phyloP scores from a whole-genome alignment of 1,140 invertebrate species.

The Polypedilum vanderplanki region DNA sequence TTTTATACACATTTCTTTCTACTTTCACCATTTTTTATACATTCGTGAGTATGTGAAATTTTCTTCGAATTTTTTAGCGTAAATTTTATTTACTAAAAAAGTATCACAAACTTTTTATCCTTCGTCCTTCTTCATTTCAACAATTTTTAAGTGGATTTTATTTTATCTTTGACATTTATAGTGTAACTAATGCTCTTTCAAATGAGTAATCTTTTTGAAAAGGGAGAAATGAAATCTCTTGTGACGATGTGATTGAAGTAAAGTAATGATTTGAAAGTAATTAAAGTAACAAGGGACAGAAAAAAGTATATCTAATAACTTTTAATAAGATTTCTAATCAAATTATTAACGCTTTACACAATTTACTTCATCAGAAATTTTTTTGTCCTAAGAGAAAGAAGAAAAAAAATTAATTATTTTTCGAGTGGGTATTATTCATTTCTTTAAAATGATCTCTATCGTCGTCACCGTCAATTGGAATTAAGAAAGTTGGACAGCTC shows the following conservation, averaged over 20 bases:
- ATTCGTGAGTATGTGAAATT: background rate
- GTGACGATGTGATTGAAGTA: too few relatives aligned
- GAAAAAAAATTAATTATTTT: background rate
- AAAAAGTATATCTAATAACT: constrained; percentile 4
- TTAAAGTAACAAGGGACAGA: too few relatives aligned
- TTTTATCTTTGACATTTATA: background rate
- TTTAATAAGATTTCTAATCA: constrained; percentile 25
- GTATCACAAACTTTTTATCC: constrained; percentile 6
- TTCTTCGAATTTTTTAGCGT: constrained; percentile 10
- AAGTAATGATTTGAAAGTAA: too few relatives aligned
- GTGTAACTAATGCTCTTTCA: background rate
- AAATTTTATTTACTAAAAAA: constrained; percentile 20
- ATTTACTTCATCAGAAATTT: constrained; percentile 8
- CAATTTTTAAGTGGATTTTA: too few relatives aligned
- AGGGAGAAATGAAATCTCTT: too few relatives aligned
- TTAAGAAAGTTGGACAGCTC: background rate
- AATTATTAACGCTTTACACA: constrained; percentile 1
- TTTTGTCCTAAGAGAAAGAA: background rate
- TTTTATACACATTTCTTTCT: constrained; percentile 14
- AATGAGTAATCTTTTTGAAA: too few relatives aligned
- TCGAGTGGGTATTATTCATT: background rate
- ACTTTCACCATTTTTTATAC: background rate
- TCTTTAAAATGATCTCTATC: background rate
- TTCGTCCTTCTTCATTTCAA: too few relatives aligned
- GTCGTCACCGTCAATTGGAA: background rate